These are phyloP conservation scores for Chaitophorus viminalis DNA, from an alignment of 2,888 invertebrate species.

Conservation along the genomic window DNA sequence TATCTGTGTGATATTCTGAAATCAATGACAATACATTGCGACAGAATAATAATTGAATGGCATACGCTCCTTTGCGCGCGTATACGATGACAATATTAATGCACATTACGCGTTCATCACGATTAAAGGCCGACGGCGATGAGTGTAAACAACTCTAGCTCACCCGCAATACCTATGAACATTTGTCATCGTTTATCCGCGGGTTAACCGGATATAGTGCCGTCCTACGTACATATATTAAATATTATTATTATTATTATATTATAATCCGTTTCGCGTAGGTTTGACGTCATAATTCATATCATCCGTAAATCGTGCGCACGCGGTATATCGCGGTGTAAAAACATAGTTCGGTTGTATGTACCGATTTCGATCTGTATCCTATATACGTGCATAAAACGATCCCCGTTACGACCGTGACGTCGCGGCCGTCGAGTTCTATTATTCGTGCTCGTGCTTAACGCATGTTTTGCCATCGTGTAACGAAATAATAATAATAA, in stretches of 20 bases:
- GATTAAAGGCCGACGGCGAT: too few species aligned
- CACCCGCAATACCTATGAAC: too few species aligned
- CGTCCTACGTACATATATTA: background rate
- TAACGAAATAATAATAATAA: background rate
- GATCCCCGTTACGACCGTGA: slow-evolving; percentile 28
- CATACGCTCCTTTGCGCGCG: too few species aligned
- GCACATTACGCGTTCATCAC: too few species aligned
- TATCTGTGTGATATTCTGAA: too few species aligned
- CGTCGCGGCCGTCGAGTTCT: slow-evolving; percentile 10
- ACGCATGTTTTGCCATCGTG: slow-evolving; percentile 48
- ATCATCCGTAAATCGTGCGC: background rate
- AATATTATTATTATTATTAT: too few species aligned
- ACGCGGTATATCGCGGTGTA: background rate
- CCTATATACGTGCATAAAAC: slow-evolving; percentile 34
- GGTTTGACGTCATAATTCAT: slow-evolving; percentile 60
- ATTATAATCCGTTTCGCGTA: slow-evolving; percentile 48
- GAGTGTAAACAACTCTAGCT: too few species aligned
- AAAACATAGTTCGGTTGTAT: background rate
- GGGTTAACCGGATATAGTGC: background rate
- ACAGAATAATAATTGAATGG: too few species aligned
- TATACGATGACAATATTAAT: too few species aligned
- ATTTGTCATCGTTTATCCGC: slow-evolving; percentile 30
- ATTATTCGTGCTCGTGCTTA: slow-evolving; percentile 26
- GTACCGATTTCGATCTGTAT: slow-evolving; percentile 53
- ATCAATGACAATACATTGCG: too few species aligned